A percentile compares a stretch with the other conserved stretches of the same genome.
phyloP scores from a whole-genome alignment of 2,888 invertebrate genomes.

The Exephanes ischioxanthus region DNA sequence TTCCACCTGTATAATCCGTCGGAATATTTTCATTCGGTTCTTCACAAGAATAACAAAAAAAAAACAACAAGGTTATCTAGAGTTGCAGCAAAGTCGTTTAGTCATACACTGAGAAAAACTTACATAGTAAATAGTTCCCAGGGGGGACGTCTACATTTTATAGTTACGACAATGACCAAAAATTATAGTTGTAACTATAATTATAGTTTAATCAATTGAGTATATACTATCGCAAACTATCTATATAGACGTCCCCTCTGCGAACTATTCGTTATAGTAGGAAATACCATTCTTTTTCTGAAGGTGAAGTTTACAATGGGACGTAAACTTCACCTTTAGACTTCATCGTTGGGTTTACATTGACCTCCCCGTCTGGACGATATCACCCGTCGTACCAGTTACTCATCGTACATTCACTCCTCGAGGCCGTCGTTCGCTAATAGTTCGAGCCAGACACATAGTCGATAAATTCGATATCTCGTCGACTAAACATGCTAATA shows the following conservation, averaged over 20 bases:
- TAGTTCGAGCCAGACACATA: not conserved
- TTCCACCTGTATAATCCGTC: not conserved
- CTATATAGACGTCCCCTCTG: too few relatives aligned
- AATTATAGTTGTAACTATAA: too few relatives aligned
- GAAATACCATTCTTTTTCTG: too few relatives aligned
- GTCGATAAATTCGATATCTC: not conserved
- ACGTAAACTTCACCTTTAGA: not conserved
- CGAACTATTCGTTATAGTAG: too few relatives aligned
- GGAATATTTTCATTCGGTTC: not conserved
- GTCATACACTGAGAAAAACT: too few relatives aligned
- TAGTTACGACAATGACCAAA: too few relatives aligned
- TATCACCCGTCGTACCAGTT: not conserved
- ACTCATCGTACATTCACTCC: not conserved
- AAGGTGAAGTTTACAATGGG: too few relatives aligned
- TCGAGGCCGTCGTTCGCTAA: not conserved
- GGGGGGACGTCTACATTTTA: too few relatives aligned
- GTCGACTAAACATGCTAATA: not conserved
- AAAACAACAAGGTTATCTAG: not conserved
- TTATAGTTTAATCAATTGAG: too few relatives aligned
- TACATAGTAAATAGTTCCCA: too few relatives aligned
- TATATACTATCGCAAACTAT: too few relatives aligned
- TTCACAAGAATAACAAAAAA: not conserved
- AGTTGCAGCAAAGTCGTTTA: not conserved
- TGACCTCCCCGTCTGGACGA: not conserved
- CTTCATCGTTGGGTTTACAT: not conserved